Base-by-base conservation (phyloP, 2,888 invertebrate genomes). In the Sarcophaga subvicina region DNA sequence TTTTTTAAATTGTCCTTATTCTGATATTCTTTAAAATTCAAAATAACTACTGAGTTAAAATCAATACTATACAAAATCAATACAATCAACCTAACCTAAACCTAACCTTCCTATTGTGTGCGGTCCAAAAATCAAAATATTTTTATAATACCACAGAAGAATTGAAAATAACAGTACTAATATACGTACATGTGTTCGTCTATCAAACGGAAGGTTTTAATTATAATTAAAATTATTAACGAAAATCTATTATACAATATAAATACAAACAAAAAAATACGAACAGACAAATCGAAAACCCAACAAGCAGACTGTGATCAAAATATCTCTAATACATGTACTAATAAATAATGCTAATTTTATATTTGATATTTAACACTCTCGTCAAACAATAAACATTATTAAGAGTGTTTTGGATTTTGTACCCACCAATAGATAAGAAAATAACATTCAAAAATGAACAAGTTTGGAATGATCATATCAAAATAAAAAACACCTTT, bases 161-260 rank as follows among this genome's bases (percentile, higher is more conserved):
- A 37, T 8, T 37, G 8, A 37, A 59, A 71, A 80, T 70, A 70
- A 81, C n/a, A 81, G 70, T 12, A 69, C 20, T 20, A 81, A 69
- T 37, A 62, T n/a, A 75, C 20, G 27, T 6, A 75, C 59, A 49
- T 47, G 59, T 59, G 45, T 69, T 20, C 20, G 3, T 45, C 20
- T 12, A 69, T 12, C 27, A 69, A 69, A 47, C 14, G 14, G 67
- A 64, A 64, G 27, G 11, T 47, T 69, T 69, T 12, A 49, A 22
- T 22, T 12, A 47, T 37, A 37, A 37, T 37, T 37, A 37, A 37
- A 37, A 37, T 10, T 37, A 37, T 37, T 37, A 37, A 37, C 8
- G 37, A 37, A 45, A 70, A 25, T 22, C 14, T 59, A 54, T 27
- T 69, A 49, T 71, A 25, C 2, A 71, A 6, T 27, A 59, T 8